phyloP scores from a whole-genome alignment of 2,113 vertebrate genomes.

The Bos indicus region DNA sequence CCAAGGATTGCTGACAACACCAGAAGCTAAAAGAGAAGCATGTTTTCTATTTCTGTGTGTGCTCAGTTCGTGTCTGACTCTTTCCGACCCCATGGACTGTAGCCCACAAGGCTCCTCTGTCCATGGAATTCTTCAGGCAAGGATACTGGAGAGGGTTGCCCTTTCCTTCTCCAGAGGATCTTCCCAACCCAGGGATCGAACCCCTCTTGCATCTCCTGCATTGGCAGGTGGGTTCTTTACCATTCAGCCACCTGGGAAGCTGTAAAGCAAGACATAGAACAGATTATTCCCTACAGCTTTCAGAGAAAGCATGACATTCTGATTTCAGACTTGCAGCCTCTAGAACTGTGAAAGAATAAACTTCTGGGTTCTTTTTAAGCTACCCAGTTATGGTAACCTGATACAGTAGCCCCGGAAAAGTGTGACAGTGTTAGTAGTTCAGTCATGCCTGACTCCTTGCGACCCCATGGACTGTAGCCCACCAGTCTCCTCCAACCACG shows the following conservation, averaged over 20 bases:
- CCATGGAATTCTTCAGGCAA: not conserved
- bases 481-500: not conserved
- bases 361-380: not conserved
- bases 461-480: not conserved
- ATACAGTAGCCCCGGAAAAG: not conserved
- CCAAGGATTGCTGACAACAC: rapidly evolving
- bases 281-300: not conserved
- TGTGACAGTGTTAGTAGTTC: not conserved
- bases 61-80: not conserved
- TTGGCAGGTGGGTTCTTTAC: not conserved
- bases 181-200: not conserved
- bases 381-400: not conserved
- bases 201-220: not conserved
- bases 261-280: rapidly evolving
- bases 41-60: not conserved
- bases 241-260: not conserved
- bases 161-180: not conserved
- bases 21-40: not conserved
- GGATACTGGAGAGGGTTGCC: not conserved
- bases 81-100: not conserved
- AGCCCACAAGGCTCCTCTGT: not conserved
- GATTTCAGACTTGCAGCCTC: not conserved
- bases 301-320: not conserved
- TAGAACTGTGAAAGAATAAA: not conserved
- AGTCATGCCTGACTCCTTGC: not conserved